Conservation (phyloP, 2,797 vertebrate genomes). For the Pangasius krempfi region DNA sequence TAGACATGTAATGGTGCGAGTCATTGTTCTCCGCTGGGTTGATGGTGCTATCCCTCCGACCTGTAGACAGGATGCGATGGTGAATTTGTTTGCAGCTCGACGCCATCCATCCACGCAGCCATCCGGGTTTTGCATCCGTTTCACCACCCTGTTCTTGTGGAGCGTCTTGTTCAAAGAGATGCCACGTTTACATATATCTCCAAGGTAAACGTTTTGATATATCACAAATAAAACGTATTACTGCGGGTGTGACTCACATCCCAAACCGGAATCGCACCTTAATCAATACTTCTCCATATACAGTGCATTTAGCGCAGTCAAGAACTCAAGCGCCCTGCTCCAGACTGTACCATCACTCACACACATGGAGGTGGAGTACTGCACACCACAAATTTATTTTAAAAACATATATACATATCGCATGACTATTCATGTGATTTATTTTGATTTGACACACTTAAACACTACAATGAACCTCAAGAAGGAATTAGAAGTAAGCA, state of each 20-base stretch:
- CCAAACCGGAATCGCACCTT: background rate
- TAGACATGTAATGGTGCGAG: too few species aligned
- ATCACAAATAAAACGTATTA: too few species aligned
- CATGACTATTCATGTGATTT: background rate
- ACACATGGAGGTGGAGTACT: background rate
- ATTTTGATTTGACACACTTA: rapidly evolving
- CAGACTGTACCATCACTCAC: background rate
- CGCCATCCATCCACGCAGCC: background rate
- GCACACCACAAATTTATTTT: too few species aligned
- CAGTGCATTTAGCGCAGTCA: background rate
- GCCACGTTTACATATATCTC: background rate
- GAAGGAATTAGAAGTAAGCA: background rate
- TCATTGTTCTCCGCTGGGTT: too few species aligned
- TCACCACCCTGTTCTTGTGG: background rate
- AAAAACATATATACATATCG: too few species aligned
- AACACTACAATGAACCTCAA: background rate
- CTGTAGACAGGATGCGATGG: background rate
- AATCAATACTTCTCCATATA: background rate
- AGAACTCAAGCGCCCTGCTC: background rate
- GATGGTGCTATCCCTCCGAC: background rate
- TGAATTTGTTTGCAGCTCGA: background rate
- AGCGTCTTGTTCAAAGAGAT: background rate
- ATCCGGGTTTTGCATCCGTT: constrained; percentile 13
- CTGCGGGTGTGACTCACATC: background rate
- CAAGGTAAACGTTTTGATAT: background rate